Percentiles rank a stretch among this genome's conserved stretches.
Conservation (phyloP, 1,140 invertebrate genomes). For the Heliconius melpomene region DNA sequence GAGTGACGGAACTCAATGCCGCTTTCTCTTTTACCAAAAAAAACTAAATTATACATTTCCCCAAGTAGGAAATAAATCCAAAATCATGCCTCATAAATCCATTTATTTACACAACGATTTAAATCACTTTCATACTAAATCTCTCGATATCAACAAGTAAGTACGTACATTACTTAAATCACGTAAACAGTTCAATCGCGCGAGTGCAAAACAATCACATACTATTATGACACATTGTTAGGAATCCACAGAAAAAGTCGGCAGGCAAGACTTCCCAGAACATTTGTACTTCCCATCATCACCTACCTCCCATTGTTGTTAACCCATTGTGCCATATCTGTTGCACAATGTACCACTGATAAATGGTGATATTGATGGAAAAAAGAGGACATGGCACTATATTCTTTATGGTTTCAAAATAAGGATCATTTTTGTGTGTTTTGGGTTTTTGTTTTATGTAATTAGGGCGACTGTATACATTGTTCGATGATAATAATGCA, state of each 20-base stretch:
- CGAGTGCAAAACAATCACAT: not conserved
- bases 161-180: not conserved
- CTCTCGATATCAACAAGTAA: not conserved
- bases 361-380: not conserved
- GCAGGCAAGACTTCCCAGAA: conserved; percentile 36
- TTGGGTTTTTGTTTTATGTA: not conserved
- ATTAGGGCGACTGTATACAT: conserved; percentile 18
- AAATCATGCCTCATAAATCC: not conserved
- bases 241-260: conserved; percentile 37
- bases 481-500: conserved; percentile 31
- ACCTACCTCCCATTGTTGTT: conserved; percentile 44
- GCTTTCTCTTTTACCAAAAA: not conserved
- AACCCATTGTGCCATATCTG: conserved; percentile 51
- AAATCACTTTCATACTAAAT: not conserved
- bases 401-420: not conserved
- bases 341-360: conserved; percentile 47
- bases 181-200: not conserved
- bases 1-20: not conserved
- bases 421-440: not conserved
- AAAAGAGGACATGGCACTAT: conserved; percentile 3
- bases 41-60: not conserved
- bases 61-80: not conserved
- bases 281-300: not conserved
- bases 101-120: not conserved
- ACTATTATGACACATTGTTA: conserved; percentile 32